Base-by-base conservation (phyloP, 2,113 vertebrate genomes). In the Kryptolebias marmoratus region DNA sequence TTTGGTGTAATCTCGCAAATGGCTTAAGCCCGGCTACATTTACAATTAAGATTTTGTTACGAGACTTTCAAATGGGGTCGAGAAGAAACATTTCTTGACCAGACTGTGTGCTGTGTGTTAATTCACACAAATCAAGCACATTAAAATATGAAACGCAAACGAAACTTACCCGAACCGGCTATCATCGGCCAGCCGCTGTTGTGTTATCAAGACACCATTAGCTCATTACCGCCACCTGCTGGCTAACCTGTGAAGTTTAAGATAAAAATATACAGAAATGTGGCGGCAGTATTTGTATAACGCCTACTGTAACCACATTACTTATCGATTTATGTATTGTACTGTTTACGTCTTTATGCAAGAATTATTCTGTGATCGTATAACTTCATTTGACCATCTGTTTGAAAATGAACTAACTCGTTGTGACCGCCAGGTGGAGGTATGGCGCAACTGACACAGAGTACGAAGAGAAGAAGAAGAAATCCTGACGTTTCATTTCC, bases 381-480 rank as follows among this genome's bases (percentile, higher is more conserved):
- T 48, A 11, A 42, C 39, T 8, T 42, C 10, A 36, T 42, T 42
- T 42, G 39, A 42, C 39, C 5, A 42, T 42, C 39, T 42, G 4
- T 42, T 48, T 11, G 11, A 54, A 22, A 27, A 54, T 11, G 30
- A 49, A 18, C 22, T 44, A 27, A 30, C 10, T 54, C 22, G 3
- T 1, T 66, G 36, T 27, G 18, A 12, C 83, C 87, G 56, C 71
- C 13, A 0, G 60, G 61, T 27, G 89, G 70, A 73, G 61, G 64
- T 58, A 28, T 3, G 1, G 5, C 6, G 0, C 31, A 11, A 0
- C 3, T 7, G 2, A 13, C 10, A 2, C 13, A 0, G 2, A 16
- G 1, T 0, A 30, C 31, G 1, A 39, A 30, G 62, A 73, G 76
- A 78, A 87, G 85, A 85, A 88, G 79, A 85, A 88, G 79, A 84